Evolutionary conservation across 2,888 invertebrate species (phyloP), one percentile per base, ranked within the genome.

Genomic region (Athalia rosae): DNA sequence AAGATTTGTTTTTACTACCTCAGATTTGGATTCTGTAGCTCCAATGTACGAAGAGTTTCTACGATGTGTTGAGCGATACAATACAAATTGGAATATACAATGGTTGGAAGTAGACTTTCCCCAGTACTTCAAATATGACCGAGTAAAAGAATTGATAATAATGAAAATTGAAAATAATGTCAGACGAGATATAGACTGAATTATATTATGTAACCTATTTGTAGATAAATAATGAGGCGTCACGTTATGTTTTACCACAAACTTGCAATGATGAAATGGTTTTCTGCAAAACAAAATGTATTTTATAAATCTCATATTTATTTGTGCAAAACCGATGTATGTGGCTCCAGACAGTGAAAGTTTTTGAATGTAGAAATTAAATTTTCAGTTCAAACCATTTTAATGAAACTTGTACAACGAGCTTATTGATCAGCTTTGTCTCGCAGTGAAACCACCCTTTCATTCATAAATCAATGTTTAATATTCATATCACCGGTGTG

Each of bases 1-100:
- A 87, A 94, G 97, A 74, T 97, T 94, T 88, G 97, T 97, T 6
- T 97, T 97, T 86, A 96, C 96, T 0, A 89, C 95, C 81, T 92
- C 93, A 11, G 95, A 97, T 84, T 92, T 95, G 88, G 96, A 96
- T 80, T 93, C 94, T 0, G 94, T 94, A n/a, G 96, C 97, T 0
- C 97, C 97, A 0, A 96, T 96, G 91, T 97, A 95, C 85, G 96
- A 96, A 85, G 94, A 95, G 91, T 97, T 97, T 90, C 90, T 95
- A 0, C 91, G 92, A 50, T 90, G 93, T 79, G 90, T 93, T 6
- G 90, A 90, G 83, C 87, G 88, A 76, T 90, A 91, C 62, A 90
- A 91, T 78, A 81, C 89, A 28, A 90, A 90, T 43, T 93, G 95
- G 93, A 90, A 86, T 8, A 90, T 94, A 43, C 92, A 94, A 85